Base-by-base conservation (phyloP, 2,888 invertebrate genomes). In the Timema podura region DNA sequence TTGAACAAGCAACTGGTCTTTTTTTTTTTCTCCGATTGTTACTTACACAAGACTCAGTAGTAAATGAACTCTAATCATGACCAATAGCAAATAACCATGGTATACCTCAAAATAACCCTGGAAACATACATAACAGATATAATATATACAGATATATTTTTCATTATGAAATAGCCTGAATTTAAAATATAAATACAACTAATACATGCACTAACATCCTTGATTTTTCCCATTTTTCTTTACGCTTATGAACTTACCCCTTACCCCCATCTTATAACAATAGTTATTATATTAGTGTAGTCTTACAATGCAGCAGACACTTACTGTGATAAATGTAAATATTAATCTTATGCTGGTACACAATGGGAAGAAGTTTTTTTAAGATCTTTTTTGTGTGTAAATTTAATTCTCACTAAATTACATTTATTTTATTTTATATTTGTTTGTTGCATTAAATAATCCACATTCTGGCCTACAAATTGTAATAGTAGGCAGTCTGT, bases 41-140 rank as follows among this genome's bases (percentile, higher is more conserved):
- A 61, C 61, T 5, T 61, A 45, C 61, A 61, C 61, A 61, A 61
- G 61, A 61, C 61, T 61, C 30, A 30, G 13, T 44, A 61, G 45
- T 16, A 61, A 11, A 61, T 61, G 30, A 44, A 30, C 30, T 30
- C 30, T 30, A 30, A 30, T 30, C 45, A 61, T 61, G 61, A 61
- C 61, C 61, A 61, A 61, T 61, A 61, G 61, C 61, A 61, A 45
- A 61, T 45, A 61, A 61, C 61, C 61, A 61, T 61, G 61, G 61
- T 30, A 61, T 61, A 61, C 61, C 61, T 61, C 61, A 61, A 61
- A 44, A 44, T 44, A 44, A 45, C 45, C 61, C 61, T 61, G 30
- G 45, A 61, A 30, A 30, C 44, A 61, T 61, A 45, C 61, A 61
- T 30, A 30, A 30, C 30, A 30, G 30, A 30, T 30, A 30, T 30